Percentiles rank a stretch among this genome's conserved stretches.
Conservation (phyloP, 2,797 vertebrate genomes). For the Malurus splendens region DNA sequence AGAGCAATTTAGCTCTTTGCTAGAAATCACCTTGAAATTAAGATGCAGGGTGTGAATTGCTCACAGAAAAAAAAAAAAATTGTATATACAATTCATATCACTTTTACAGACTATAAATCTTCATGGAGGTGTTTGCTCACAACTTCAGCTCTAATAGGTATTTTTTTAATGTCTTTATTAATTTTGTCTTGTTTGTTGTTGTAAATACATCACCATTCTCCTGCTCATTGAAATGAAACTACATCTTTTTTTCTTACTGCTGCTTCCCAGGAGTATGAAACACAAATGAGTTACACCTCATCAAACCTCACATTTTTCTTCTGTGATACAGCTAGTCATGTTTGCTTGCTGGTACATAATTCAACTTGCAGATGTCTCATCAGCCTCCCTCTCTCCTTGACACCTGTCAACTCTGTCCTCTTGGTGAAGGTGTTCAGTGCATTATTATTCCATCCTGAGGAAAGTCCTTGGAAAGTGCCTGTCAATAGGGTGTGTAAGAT, state of each 20-base stretch:
- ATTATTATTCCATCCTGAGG: constrained; percentile 6
- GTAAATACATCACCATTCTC: neutral
- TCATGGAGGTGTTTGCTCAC: neutral
- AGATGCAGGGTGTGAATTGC: neutral
- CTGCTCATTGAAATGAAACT: neutral
- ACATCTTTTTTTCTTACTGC: neutral
- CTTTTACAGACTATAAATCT: neutral
- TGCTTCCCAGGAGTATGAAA: neutral
- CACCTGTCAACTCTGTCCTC: neutral
- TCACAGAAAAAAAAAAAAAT: neutral
- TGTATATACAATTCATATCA: neutral
- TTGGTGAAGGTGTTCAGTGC: neutral
- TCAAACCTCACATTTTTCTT: neutral
- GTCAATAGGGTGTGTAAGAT: neutral
- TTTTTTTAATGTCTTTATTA: neutral
- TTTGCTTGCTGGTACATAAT: constrained; percentile 11
- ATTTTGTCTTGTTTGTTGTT: neutral
- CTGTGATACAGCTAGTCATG: neutral
- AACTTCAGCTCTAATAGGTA: neutral
- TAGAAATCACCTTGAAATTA: neutral
- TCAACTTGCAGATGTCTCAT: constrained; percentile 6
- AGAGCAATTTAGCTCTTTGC: neutral
- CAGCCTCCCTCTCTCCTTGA: neutral
- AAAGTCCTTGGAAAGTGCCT: neutral
- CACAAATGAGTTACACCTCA: neutral